phyloP scores from a whole-genome alignment of 1,140 invertebrate species.

The Drosophila arizonae region DNA sequence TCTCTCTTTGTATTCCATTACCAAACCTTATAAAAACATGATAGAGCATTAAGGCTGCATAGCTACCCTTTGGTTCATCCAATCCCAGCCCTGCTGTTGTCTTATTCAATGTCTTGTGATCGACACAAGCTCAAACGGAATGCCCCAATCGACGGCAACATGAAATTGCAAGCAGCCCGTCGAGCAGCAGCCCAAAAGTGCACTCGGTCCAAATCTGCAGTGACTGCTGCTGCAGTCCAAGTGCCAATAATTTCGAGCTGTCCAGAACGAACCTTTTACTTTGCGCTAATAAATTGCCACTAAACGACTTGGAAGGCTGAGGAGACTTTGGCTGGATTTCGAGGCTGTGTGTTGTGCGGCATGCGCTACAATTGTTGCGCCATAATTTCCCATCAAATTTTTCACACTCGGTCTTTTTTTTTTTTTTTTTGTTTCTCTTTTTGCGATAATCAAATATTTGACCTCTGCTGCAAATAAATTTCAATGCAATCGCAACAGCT shows the following conservation, averaged over 20 bases:
- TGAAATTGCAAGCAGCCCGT: slow-evolving; percentile 30
- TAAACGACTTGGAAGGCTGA: slow-evolving; percentile 61
- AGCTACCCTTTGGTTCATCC: not conserved
- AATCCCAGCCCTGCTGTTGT: slow-evolving; percentile 42
- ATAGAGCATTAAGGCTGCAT: slow-evolving; percentile 9
- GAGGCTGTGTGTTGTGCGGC: slow-evolving; percentile 24
- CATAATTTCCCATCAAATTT: slow-evolving; percentile 82
- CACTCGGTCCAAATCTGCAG: slow-evolving; percentile 23
- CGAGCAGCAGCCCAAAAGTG: slow-evolving; percentile 35
- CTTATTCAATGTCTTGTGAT: slow-evolving; percentile 47
- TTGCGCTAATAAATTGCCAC: slow-evolving; percentile 78
- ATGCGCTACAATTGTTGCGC: slow-evolving; percentile 77
- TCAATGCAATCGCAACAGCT: slow-evolving; percentile 68
- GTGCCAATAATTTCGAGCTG: slow-evolving; percentile 68
- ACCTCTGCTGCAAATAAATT: slow-evolving; percentile 81
- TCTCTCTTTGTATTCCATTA: too few relatives aligned
- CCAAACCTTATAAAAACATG: too few relatives aligned
- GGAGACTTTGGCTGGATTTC: slow-evolving; percentile 9
- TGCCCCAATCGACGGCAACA: slow-evolving; percentile 45
- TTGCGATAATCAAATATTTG: slow-evolving; percentile 81
- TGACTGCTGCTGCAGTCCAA: slow-evolving; percentile 47
- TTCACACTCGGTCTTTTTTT: slow-evolving; percentile 71
- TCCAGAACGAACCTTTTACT: slow-evolving; percentile 73
- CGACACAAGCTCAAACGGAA: slow-evolving; percentile 49
- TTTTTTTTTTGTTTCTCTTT: slow-evolving; percentile 22